Evolutionary conservation across 2,797 vertebrate genomes (phyloP), one percentile per base, ranked within the genome.

Genomic region (Petrocephalus schoutedeni): DNA sequence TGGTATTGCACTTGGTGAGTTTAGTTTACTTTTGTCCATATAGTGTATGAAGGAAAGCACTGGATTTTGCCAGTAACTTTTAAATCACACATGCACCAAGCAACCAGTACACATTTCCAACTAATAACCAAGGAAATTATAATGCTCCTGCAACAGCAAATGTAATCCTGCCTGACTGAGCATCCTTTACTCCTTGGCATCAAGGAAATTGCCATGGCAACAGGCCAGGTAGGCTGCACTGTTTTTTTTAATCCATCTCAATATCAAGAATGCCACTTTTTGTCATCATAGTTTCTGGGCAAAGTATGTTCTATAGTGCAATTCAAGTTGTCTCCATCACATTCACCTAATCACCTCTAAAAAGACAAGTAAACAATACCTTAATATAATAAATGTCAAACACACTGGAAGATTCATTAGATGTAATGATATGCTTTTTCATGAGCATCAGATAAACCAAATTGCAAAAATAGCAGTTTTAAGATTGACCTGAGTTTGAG

Each of bases 141-240:
- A 53, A 41, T 21, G 71, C 1, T 74, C 23, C 83, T 16, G 49
- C 61, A 32, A 19, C 45, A 54, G 58, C 59, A 32, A 84, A 57
- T 58, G 23, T 23, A 84, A 51, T 87, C 86, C 57, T 85, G 61
- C 88, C 86, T 92, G 82, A 83, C 77, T 92, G 90, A 86, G 8
- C 80, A 21, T 77, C 82, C 83, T 84, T 87, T 41, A 21, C 28
- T 53, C 36, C 36, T 57, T 28, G 88, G 86, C 88, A 57, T 77
- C 23, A 84, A 87, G 95, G 93, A 93, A 93, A 96, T 96, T 95
- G 94, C 95, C 93, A 96, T 96, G 94, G 96, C 93, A 96, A 96
- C 96, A 94, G 94, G 94, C 93, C 94, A 94, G 95, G 93, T 92
- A 94, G 95, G 94, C 94, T 94, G 92, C 93, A 94, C 93, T 90